Evolutionary conservation across 1,140 invertebrate genomes (phyloP).

Genomic region (Drosophila funebris): DNA sequence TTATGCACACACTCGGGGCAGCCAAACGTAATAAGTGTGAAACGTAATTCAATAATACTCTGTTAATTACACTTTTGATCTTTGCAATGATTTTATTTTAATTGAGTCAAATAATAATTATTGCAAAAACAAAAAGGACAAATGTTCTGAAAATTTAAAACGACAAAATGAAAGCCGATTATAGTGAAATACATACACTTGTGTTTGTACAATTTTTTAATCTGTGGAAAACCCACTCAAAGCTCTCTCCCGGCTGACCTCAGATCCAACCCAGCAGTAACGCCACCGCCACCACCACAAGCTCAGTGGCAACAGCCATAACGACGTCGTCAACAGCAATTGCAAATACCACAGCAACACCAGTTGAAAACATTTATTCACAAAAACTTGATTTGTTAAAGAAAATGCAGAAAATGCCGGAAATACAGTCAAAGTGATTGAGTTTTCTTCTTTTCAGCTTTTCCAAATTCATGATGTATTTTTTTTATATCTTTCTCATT

Average conservation of each 20-base stretch:
- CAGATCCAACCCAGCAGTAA: slow-evolving; percentile 1
- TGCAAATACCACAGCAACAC: not conserved
- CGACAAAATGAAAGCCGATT: slow-evolving; percentile 31
- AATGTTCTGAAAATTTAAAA: slow-evolving; percentile 27
- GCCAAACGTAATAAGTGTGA: slow-evolving; percentile 37
- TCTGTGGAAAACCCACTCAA: not conserved
- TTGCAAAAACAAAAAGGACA: slow-evolving; percentile 12
- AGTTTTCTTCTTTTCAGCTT: slow-evolving; percentile 3
- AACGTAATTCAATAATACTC: slow-evolving; percentile 50
- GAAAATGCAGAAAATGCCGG: slow-evolving; percentile 17
- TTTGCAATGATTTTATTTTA: slow-evolving; percentile 47
- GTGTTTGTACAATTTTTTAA: not conserved
- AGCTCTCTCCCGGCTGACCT: slow-evolving; percentile 11
- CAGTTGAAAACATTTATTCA: slow-evolving; percentile 6
- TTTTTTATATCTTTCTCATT: not conserved
- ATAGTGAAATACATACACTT: not conserved
- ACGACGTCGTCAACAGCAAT: not conserved
- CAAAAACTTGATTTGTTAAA: not conserved
- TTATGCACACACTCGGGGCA: not conserved
- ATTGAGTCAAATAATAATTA: slow-evolving; percentile 35
- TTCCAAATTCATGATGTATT: not conserved
- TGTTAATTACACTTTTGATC: slow-evolving; percentile 59
- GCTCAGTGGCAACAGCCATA: not conserved
- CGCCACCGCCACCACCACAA: too few relatives aligned
- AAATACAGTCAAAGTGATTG: slow-evolving; percentile 28